Evolutionary conservation across 2,113 vertebrate species (phyloP).

Genomic region (Hassar affinis): DNA sequence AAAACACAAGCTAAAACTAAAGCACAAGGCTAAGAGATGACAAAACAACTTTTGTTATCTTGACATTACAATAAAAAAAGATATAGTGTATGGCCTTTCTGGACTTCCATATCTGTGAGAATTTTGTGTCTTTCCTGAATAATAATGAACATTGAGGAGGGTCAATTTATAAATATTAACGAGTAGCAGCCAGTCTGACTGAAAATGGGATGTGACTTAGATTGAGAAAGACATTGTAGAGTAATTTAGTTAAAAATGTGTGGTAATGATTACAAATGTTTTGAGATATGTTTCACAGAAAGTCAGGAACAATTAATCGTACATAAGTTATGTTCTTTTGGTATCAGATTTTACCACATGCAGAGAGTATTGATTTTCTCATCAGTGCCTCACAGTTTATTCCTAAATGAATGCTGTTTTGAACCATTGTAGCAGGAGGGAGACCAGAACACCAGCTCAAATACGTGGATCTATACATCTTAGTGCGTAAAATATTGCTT

Average conservation of each 20-base stretch:
- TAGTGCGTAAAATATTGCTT: neutral
- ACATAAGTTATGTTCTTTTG: neutral
- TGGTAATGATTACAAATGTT: neutral
- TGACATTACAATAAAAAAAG: neutral
- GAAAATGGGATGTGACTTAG: neutral
- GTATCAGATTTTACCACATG: neutral
- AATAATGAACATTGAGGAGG: neutral
- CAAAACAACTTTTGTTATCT: neutral
- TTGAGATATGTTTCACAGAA: neutral
- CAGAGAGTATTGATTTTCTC: neutral
- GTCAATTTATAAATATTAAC: conserved; percentile 12
- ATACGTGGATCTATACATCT: neutral
- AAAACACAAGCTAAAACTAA: too few species aligned
- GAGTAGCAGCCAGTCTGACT: neutral
- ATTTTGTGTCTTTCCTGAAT: neutral
- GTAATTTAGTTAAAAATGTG: neutral
- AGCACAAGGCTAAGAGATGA: neutral
- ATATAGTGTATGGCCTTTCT: neutral
- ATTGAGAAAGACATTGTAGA: neutral
- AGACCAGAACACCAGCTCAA: neutral
- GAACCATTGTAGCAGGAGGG: neutral
- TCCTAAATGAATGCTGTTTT: neutral
- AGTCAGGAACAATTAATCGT: neutral
- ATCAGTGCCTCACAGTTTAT: neutral
- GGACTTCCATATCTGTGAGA: neutral